Conservation (phyloP, 2,797 vertebrate genomes). For the Varecia variegata region DNA sequence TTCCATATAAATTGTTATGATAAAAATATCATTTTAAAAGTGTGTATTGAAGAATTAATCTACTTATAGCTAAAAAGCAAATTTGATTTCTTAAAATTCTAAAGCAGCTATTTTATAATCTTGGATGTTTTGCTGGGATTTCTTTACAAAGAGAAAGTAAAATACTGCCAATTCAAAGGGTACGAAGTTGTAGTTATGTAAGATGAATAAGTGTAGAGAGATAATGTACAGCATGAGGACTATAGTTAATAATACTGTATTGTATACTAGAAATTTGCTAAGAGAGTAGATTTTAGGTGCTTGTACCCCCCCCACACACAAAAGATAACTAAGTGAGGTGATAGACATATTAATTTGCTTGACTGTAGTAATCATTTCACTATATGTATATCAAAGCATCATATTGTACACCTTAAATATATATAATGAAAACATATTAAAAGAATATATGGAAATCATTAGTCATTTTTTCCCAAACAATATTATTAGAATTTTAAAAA, state of each 20-base stretch:
- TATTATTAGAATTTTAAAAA: neutral
- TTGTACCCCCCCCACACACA: neutral
- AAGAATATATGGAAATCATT: neutral
- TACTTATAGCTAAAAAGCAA: neutral
- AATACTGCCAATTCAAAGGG: neutral
- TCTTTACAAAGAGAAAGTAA: neutral
- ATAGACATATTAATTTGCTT: neutral
- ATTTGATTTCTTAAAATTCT: neutral
- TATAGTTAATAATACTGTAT: neutral
- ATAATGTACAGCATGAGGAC: neutral
- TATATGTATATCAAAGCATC: neutral
- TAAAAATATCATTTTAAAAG: neutral
- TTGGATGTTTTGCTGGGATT: neutral
- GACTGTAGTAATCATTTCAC: neutral
- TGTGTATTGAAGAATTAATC: neutral
- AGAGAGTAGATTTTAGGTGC: neutral
- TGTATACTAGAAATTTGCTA: neutral
- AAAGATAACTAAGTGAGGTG: neutral
- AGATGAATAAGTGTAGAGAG: neutral
- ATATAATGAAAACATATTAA: neutral
- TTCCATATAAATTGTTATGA: neutral
- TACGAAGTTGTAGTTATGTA: neutral
- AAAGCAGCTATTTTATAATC: conserved; percentile 4
- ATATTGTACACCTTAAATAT: neutral
- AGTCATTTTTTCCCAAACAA: neutral